These are phyloP conservation scores for Heliothis subflexa DNA, from an alignment of 1,140 invertebrate species.

Conservation along the genomic window DNA sequence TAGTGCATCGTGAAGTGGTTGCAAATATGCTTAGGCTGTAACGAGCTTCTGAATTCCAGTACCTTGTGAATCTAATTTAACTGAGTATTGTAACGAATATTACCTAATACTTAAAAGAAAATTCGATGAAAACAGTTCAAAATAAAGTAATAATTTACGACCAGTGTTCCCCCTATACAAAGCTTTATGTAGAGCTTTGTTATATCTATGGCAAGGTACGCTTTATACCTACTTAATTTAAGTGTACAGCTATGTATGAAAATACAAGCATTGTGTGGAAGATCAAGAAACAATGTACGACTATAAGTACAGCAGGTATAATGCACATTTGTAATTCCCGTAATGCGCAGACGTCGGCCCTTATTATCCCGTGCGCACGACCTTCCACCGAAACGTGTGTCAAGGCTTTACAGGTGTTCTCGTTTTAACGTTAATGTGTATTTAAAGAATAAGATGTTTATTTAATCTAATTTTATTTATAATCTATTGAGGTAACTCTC, in stretches of 20 bases:
- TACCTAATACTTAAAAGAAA: too few relatives aligned
- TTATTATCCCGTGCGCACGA: constrained; percentile 13
- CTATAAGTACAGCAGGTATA: background rate
- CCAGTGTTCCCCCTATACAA: background rate
- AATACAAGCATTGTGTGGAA: background rate
- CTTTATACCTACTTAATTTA: too few relatives aligned
- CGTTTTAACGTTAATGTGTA: background rate
- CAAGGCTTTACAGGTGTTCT: background rate
- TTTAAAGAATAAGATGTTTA: background rate
- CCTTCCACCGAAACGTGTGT: constrained; percentile 7
- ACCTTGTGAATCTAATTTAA: too few relatives aligned
- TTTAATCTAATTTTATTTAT: too few relatives aligned
- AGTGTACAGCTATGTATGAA: background rate
- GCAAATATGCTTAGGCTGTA: background rate
- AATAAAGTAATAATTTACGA: background rate
- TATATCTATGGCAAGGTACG: too few relatives aligned
- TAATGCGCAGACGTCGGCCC: constrained; percentile 17
- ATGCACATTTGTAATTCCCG: constrained; percentile 31
- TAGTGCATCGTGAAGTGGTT: background rate
- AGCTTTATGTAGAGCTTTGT: background rate
- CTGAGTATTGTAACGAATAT: too few relatives aligned
- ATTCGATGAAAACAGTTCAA: background rate
- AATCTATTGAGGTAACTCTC: too few relatives aligned
- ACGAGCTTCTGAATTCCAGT: too few relatives aligned
- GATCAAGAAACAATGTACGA: constrained; percentile 16